phyloP scores from a whole-genome alignment of 2,113 vertebrate genomes.

The Carassius auratus region DNA sequence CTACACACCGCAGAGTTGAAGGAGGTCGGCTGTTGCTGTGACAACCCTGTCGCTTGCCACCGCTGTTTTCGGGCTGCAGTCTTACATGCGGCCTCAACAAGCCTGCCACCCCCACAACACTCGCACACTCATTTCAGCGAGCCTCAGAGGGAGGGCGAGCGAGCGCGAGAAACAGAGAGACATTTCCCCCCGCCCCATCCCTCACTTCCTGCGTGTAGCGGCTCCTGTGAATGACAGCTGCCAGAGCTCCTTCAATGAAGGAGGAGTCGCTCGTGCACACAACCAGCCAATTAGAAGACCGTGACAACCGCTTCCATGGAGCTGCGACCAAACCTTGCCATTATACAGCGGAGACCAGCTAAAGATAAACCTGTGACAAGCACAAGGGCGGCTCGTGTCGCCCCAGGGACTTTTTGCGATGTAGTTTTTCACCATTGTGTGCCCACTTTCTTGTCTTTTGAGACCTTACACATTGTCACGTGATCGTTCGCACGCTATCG shows the following conservation, averaged over 20 bases:
- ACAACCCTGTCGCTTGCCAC: conserved; percentile 49
- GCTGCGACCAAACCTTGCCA: conserved; percentile 56
- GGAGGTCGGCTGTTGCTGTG: conserved; percentile 53
- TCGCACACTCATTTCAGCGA: conserved; percentile 18
- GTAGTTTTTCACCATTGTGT: neutral
- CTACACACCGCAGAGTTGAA: conserved; percentile 32
- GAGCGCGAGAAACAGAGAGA: neutral
- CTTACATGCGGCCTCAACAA: conserved; percentile 32
- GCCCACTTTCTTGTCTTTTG: neutral
- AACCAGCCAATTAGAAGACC: conserved; percentile 54
- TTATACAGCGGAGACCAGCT: conserved; percentile 34
- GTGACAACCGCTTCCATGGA: conserved; percentile 68
- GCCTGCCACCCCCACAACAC: conserved; percentile 38
- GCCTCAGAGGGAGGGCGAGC: neutral
- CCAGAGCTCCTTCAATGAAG: conserved; percentile 39
- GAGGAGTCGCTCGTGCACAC: conserved; percentile 35
- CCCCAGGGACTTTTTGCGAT: conserved; percentile 3
- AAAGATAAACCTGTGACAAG: conserved; percentile 58
- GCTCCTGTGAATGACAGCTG: conserved; percentile 27
- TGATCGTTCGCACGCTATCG: neutral
- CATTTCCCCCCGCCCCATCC: neutral
- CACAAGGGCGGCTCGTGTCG: conserved; percentile 3
- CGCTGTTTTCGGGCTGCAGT: conserved; percentile 43
- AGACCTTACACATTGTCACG: conserved; percentile 12
- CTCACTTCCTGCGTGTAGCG: conserved; percentile 9